phyloP scores from a whole-genome alignment of 2,113 vertebrate genomes.

The Telmatochromis sp. region DNA sequence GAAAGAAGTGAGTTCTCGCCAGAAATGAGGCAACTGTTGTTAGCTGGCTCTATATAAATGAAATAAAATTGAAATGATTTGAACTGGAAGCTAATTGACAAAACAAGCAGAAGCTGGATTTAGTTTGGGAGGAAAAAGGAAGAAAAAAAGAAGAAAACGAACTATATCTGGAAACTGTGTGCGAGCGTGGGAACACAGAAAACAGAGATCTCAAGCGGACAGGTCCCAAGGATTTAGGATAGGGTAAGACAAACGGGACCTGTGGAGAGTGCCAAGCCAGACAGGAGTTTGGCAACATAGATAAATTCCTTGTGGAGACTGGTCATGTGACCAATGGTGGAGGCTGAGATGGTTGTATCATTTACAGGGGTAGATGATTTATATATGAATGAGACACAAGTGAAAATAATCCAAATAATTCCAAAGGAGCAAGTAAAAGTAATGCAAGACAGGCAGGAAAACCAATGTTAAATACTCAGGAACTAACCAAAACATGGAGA shows the following conservation, averaged over 20 bases:
- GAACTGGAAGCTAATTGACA: neutral
- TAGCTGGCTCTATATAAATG: neutral
- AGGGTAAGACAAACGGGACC: neutral
- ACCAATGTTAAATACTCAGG: neutral
- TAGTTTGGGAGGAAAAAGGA: neutral
- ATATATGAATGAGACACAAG: neutral
- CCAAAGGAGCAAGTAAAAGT: neutral
- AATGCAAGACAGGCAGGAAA: neutral
- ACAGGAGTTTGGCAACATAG: neutral
- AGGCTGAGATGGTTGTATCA: neutral
- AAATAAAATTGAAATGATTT: neutral
- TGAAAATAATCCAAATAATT: too few relatives aligned
- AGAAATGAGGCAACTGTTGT: neutral
- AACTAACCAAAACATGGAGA: neutral
- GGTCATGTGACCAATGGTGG: neutral
- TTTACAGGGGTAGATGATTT: neutral
- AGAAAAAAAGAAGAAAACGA: neutral
- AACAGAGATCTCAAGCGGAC: rapidly evolving
- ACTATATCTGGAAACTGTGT: neutral
- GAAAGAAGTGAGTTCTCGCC: rapidly evolving
- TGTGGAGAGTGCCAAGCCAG: neutral
- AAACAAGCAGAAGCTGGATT: neutral
- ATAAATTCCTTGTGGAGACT: neutral
- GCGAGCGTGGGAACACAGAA: neutral
- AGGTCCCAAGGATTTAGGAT: neutral